Percentiles rank a stretch among this genome's conserved stretches.
phyloP scores from a whole-genome alignment of 1,140 invertebrate species.

The Bombus cullumanus region DNA sequence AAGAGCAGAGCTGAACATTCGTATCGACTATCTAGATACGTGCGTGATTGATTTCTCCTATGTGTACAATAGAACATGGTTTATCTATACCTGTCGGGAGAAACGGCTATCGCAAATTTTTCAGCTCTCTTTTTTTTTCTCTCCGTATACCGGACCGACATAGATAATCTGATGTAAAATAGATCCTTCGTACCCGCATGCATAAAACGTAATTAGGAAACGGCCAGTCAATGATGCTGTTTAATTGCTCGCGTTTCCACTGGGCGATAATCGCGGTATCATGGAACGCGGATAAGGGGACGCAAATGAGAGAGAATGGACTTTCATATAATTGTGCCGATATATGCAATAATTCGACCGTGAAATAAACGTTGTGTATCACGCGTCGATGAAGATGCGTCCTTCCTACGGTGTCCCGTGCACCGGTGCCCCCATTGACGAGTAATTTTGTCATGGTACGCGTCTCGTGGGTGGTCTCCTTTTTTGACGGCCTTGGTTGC shows the following conservation, averaged over 20 bases:
- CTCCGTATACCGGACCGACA: background rate
- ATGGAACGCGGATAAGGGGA: slow-evolving; percentile 49
- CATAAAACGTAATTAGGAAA: slow-evolving; percentile 52
- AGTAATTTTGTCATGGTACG: background rate
- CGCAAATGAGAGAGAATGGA: slow-evolving; percentile 42
- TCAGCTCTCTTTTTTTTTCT: background rate
- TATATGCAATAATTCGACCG: slow-evolving; percentile 49
- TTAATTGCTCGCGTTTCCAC: slow-evolving; percentile 61
- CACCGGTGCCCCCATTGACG: background rate
- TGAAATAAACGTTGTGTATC: slow-evolving; percentile 44
- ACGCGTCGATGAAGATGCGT: slow-evolving; percentile 4
- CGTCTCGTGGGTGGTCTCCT: background rate
- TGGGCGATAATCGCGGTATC: slow-evolving; percentile 37
- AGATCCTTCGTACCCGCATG: slow-evolving; percentile 58
- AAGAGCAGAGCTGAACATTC: background rate
- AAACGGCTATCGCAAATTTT: background rate
- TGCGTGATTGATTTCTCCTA: background rate
- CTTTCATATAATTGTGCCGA: slow-evolving; percentile 50
- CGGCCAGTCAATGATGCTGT: slow-evolving; percentile 56
- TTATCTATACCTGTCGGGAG: too few relatives aligned
- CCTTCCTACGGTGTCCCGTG: background rate
- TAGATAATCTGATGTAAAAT: slow-evolving; percentile 24
- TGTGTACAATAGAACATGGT: background rate
- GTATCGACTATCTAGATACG: background rate
- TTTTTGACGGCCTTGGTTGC: too few relatives aligned